A percentile compares a stretch with the other conserved stretches of the same genome.
These are phyloP conservation scores for Chamaea fasciata DNA, from an alignment of 2,113 vertebrate species.

Conservation along the genomic window DNA sequence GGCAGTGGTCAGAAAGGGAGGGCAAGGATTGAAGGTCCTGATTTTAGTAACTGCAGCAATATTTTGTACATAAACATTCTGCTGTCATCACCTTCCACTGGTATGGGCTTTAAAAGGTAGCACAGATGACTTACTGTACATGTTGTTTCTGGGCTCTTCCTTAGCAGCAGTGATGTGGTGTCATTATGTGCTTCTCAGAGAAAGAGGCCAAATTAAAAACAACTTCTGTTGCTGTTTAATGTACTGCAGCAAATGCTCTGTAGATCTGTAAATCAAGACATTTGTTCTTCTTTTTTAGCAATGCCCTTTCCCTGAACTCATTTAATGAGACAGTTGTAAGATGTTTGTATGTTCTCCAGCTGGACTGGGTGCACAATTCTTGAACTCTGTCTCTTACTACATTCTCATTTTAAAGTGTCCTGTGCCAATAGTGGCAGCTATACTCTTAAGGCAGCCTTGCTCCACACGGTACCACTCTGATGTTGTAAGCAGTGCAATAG, in stretches of 20 bases:
- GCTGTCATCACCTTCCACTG: not conserved
- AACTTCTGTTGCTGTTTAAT: not conserved
- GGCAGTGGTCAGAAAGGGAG: not conserved
- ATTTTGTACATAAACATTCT: not conserved
- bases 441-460: not conserved
- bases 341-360: slow-evolving; percentile 55
- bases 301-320: slow-evolving; percentile 56
- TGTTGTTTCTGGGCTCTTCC: not conserved
- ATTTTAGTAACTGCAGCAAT: not conserved
- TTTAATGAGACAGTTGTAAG: slow-evolving; percentile 49
- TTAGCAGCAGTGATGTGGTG: not conserved
- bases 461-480: not conserved
- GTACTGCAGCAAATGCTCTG: not conserved
- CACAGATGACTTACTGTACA: not conserved
- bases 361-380: not conserved
- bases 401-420: not conserved
- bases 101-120: not conserved
- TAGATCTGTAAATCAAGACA: slow-evolving; percentile 33
- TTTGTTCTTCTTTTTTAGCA: slow-evolving; percentile 59
- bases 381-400: slow-evolving; percentile 17
- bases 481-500: not conserved
- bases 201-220: not conserved
- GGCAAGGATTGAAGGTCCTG: not conserved
- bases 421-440: not conserved
- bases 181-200: not conserved